Base-by-base conservation (phyloP, 1,140 invertebrate genomes). In the Drosophila sp. region DNA sequence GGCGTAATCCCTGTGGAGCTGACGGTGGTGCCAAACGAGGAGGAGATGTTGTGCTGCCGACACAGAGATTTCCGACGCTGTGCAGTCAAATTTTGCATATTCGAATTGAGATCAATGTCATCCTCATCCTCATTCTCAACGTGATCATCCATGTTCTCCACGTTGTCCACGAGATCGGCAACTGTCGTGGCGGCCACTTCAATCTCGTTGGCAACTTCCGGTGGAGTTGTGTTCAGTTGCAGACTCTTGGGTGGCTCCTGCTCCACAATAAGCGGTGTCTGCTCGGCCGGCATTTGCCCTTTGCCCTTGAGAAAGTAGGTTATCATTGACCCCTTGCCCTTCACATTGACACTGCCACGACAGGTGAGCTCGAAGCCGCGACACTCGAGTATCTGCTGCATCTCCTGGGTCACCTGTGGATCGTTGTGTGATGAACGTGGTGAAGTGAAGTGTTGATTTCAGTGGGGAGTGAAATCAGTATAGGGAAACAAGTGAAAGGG, bases 311-410 rank as follows among this genome's bases (percentile, higher is more conserved):
- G 93, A 91, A 98, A 97, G 92, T 97, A 98, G 0, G 97, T 98
- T n/a, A 96, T 94, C 97, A 98, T 98, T 43, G 97, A 96, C 0
- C 97, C 97, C 92, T 98, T 98, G 16, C 97, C 97, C 92, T 98
- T 98, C 2, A 98, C 97, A 75, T 97, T 95, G 14, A 98, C 96
- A 4, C 94, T 95, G 0, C 97, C 97, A 9, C 97, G 93, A 90
- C 96, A 97, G 1, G 94, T 94, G 7, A 97, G 93, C 34, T 94
- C 94, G 91, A 96, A 97, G 40, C 96, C 96, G 64, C 95, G 95
- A 1, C 93, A 86, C 61, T 94, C 92, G 8, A 98, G 92, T 75
- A 97, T 96, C 81, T 97, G 94, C 77, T 95, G 95, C 21, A 97
- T 94, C 92, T 98, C 97, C 89, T 97, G 94, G 0, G 97, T 97